Evolutionary conservation across 1,140 invertebrate species (phyloP), one percentile per base, ranked within the genome.

Genomic region (Rhysida immarginata): DNA sequence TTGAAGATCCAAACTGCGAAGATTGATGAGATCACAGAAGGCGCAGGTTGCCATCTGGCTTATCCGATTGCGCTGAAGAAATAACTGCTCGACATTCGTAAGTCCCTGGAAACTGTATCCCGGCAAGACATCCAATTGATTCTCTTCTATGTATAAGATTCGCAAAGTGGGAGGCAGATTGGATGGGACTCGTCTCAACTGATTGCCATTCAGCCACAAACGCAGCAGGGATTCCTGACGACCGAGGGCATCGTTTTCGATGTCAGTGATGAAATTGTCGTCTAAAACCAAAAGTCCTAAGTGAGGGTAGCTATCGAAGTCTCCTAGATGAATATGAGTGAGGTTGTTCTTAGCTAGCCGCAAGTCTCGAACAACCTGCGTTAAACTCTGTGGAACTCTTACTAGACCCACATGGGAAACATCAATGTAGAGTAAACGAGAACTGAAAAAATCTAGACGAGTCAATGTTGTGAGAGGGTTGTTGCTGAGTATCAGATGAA

Each of bases 241-340:
- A 0, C 85, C 85, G 24, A 95, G 70, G 0, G 89, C 85, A 62
- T 91, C 87, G 27, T 93, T 85, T 68, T 92, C 88, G 3, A 96
- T 78, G 2, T 78, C 72, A 42, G 70, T 71, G 25, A 96, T 77
- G 56, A 76, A 73, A 64, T 93, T 94, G 52, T 83, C 76, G 23
- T 84, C 84, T 27, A 95, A 77, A 63, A 90, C 84, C 24, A 96
- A 67, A 25, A 85, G 74, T 58, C 82, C 82, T 11, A 95, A 68
- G 18, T 90, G 69, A 0, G 88, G 88, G 67, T 92, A 93, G 59
- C 87, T 88, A 63, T 90, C 87, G 55, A 96, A 75, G 63, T 92
- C 87, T n/a, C 87, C 85, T 61, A 85, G 80, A 42, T 79, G 77
- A 18, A 95, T 81, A 0, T 76, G 71, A 50, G 74, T 77, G 44